A percentile compares a stretch with the other conserved stretches of the same genome.
phyloP scores from a whole-genome alignment of 2,113 vertebrate species.

The Capreolus pygargus region DNA sequence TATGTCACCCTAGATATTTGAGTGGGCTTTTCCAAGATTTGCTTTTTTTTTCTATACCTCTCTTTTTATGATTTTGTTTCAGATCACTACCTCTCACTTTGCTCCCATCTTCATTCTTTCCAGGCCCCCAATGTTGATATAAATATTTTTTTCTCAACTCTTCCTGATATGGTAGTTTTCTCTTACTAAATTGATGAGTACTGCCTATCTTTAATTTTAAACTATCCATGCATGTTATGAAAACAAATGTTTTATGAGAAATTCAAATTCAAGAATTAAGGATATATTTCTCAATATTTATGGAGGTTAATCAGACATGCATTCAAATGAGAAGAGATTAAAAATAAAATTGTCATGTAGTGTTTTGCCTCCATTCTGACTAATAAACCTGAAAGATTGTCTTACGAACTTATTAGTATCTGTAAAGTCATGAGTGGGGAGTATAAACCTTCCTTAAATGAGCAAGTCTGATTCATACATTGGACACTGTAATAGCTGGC shows the following conservation, averaged over 20 bases:
- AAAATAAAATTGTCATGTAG: background rate
- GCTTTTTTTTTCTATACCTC: background rate
- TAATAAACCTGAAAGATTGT: background rate
- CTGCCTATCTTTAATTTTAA: background rate
- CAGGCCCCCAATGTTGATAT: background rate
- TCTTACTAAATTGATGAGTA: background rate
- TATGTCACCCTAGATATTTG: background rate
- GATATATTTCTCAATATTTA: background rate
- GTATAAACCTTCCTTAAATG: background rate
- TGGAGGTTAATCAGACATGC: background rate
- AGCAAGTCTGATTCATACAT: background rate
- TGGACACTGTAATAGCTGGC: background rate
- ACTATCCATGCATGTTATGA: background rate
- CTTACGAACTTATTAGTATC: background rate
- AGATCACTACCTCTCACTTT: background rate
- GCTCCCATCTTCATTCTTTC: background rate
- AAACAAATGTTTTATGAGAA: background rate
- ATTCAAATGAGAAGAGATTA: background rate
- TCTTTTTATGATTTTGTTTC: background rate
- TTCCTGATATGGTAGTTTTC: background rate
- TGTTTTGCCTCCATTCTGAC: background rate
- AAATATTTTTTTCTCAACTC: background rate
- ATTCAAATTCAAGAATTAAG: background rate
- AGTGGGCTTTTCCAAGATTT: background rate
- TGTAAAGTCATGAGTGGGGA: background rate